Base-by-base conservation (phyloP, 2,888 invertebrate genomes). In the Monoplex corrugatus region DNA sequence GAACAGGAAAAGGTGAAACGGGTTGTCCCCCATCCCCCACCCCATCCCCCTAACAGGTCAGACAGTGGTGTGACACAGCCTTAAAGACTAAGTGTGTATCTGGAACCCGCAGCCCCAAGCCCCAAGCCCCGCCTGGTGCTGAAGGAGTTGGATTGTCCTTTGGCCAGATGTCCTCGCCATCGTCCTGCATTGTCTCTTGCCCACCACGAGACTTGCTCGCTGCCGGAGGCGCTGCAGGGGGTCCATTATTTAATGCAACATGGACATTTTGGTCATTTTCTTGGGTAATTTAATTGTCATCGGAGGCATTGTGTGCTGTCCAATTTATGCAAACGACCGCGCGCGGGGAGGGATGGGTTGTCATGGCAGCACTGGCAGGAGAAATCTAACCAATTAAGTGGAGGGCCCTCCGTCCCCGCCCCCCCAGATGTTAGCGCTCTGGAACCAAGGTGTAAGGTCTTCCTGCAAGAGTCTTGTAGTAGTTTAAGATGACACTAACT, bases 201-300 rank as follows among this genome's bases (percentile, higher is more conserved):
- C 88, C 82, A 63, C 35, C 44, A 63, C 83, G 88, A 72, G 83
- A 82, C 83, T 68, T 44, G 45, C 68, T 68, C 68, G 32, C 43
- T 44, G 68, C 88, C 45, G 82, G 50, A 75, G 16, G 57, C 88
- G 83, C 88, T n/a, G 88, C 83, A 80, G 88, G 88, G 87, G 83
- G 88, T 83, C 88, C 63, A 88, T 83, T 88, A 88, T 88, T 88
- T 88, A 88, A 88, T 88, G 88, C 88, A 83, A 83, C 88, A 68
- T 50, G 88, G 88, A 83, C 88, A 88, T 44, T 89, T 89, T 84
- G 84, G 90, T 89, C 87, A 89, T 89, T 90, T 89, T 90, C 84
- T 45, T 84, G 84, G 90, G 87, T 90, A 90, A 90, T 90, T 90
- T 89, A 90, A 90, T 90, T 84, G 90, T 80, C 88, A 90, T 90